These are phyloP conservation scores for Julus scanicus DNA, from an alignment of 2,888 invertebrate genomes.

Conservation along the genomic window DNA sequence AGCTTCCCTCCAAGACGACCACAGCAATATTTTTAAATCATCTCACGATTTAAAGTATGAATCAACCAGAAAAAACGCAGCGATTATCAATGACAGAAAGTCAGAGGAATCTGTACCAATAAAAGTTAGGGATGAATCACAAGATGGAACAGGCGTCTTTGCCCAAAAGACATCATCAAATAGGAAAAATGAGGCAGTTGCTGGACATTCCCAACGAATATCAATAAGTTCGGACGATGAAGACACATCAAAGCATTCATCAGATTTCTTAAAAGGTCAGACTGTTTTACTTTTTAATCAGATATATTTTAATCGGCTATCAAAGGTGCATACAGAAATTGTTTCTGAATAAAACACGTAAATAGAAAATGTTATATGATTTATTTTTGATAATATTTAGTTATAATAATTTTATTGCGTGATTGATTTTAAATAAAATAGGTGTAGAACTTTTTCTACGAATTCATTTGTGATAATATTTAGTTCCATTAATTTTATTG, in stretches of 20 bases:
- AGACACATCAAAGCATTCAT: background rate
- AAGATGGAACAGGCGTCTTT: background rate
- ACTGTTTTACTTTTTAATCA: too few relatives aligned
- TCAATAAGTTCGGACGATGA: background rate
- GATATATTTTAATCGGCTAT: too few relatives aligned
- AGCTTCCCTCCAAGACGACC: constrained; percentile 46
- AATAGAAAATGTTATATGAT: too few relatives aligned
- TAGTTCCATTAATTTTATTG: too few relatives aligned
- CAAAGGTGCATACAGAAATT: too few relatives aligned
- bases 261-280: background rate
- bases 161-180: background rate
- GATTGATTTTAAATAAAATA: too few relatives aligned
- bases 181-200: background rate
- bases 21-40: background rate
- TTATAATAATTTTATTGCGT: too few relatives aligned
- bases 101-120: background rate
- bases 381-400: too few relatives aligned
- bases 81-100: background rate
- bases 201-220: background rate
- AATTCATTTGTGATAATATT: too few relatives aligned
- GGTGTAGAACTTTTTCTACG: too few relatives aligned
- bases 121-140: background rate
- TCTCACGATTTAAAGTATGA: constrained; percentile 26
- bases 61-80: background rate
- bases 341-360: too few relatives aligned